phyloP scores from a whole-genome alignment of 1,140 invertebrate genomes.

The Gonioctena quinquepunctata region DNA sequence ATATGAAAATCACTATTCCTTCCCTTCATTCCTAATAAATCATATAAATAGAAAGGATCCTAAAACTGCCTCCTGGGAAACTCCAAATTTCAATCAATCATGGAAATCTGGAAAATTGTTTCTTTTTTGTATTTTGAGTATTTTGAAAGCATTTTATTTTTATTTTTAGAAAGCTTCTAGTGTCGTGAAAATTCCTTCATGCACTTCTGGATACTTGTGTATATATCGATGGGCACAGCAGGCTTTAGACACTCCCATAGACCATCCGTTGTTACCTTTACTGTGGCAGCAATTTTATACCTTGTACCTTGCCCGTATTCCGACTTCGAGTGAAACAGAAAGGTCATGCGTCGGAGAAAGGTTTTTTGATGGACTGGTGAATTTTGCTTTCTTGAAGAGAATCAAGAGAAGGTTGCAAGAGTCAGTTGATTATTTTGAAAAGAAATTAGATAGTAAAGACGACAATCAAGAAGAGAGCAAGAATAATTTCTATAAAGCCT shows the following conservation, averaged over 20 bases:
- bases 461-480: conserved; percentile 8
- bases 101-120: no score
- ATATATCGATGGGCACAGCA: conserved; percentile 81
- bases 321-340: conserved; percentile 49
- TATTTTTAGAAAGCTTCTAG: conserved; percentile 65
- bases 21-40: no score
- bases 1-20: no score
- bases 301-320: conserved; percentile 70
- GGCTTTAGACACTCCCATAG: conserved; percentile 71
- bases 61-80: no score
- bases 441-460: conserved; percentile 50
- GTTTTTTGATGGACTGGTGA: conserved; percentile 76
- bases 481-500: conserved; percentile 10
- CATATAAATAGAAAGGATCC: no score
- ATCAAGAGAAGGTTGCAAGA: conserved; percentile 74
- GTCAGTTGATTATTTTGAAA: conserved; percentile 65
- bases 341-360: conserved; percentile 71
- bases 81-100: no score
- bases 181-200: conserved; percentile 64
- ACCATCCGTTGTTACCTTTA: conserved; percentile 73
- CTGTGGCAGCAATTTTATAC: conserved; percentile 82
- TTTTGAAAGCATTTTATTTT: no score
- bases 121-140: no score
- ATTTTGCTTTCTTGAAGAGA: conserved; percentile 72
- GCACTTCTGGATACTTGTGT: conserved; percentile 64